Evolutionary conservation across 2,888 invertebrate species (phyloP).

Genomic region (Lydus trimaculatus): DNA sequence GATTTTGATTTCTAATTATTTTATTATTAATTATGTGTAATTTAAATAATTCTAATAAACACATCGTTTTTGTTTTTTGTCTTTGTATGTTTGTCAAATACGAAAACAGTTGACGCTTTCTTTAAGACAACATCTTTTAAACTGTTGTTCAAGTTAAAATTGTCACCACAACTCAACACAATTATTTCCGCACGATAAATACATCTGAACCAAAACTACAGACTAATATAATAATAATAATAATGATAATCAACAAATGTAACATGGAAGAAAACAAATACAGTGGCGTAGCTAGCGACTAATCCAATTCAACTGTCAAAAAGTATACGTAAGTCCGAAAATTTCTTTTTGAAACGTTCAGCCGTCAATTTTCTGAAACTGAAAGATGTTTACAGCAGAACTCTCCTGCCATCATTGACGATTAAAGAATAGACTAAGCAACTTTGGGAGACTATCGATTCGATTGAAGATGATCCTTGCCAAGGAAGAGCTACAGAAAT

Average conservation of each 20-base stretch:
- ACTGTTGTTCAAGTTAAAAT: slow-evolving; percentile 28
- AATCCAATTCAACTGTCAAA: no score
- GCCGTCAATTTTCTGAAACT: no score
- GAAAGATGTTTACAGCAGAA: no score
- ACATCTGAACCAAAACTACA: neutral
- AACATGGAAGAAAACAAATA: neutral
- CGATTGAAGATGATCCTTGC: no score
- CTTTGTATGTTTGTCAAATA: neutral
- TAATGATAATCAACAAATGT: neutral
- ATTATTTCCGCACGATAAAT: slow-evolving; percentile 42
- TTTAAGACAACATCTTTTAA: slow-evolving; percentile 27
- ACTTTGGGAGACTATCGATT: no score
- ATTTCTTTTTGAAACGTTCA: no score
- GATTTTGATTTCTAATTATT: slow-evolving; percentile 36
- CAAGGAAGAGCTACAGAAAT: no score
- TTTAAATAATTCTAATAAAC: slow-evolving; percentile 66
- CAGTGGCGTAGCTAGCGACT: neutral
- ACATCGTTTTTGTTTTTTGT: slow-evolving; percentile 56
- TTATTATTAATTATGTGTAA: slow-evolving; percentile 65
- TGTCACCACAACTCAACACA: slow-evolving; percentile 34
- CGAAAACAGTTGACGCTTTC: neutral
- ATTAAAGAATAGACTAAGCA: no score
- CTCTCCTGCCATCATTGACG: no score
- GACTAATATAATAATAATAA: neutral
- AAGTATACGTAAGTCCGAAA: no score